Conservation (phyloP, 2,797 vertebrate species). For the Scolopax bukidnonensis region DNA sequence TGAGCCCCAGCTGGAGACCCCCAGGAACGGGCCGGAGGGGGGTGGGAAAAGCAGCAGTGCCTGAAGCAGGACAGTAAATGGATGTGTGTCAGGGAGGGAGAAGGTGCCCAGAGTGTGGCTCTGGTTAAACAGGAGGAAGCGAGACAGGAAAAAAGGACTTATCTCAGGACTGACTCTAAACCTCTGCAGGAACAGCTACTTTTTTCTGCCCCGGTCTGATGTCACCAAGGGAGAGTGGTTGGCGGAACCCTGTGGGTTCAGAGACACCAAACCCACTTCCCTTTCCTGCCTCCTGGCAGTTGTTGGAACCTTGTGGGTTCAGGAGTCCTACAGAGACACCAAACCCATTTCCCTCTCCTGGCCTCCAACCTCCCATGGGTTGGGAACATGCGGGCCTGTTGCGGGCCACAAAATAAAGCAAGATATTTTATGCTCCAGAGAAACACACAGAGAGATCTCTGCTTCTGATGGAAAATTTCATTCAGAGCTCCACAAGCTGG, state of each 20-base stretch:
- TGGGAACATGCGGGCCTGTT: neutral
- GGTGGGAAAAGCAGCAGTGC: neutral
- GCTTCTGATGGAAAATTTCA: neutral
- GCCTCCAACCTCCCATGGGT: neutral
- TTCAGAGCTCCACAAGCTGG: neutral
- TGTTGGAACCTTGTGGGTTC: neutral
- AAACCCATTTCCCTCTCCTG: neutral
- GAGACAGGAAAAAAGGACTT: neutral
- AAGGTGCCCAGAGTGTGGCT: neutral
- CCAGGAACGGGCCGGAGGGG: neutral
- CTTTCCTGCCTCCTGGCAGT: neutral
- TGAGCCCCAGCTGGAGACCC: constrained; percentile 32
- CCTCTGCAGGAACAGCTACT: neutral
- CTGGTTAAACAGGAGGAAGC: neutral
- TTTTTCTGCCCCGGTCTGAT: neutral
- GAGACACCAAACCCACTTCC: neutral
- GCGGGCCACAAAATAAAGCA: neutral
- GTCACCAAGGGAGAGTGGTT: neutral
- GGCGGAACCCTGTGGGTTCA: neutral
- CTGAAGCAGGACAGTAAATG: neutral
- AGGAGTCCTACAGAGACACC: neutral
- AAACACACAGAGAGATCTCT: neutral
- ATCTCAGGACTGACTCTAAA: neutral
- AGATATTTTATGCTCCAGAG: neutral
- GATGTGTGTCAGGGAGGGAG: neutral